Conservation (phyloP, 2,113 vertebrate species). For the Fulmarus glacialis region DNA sequence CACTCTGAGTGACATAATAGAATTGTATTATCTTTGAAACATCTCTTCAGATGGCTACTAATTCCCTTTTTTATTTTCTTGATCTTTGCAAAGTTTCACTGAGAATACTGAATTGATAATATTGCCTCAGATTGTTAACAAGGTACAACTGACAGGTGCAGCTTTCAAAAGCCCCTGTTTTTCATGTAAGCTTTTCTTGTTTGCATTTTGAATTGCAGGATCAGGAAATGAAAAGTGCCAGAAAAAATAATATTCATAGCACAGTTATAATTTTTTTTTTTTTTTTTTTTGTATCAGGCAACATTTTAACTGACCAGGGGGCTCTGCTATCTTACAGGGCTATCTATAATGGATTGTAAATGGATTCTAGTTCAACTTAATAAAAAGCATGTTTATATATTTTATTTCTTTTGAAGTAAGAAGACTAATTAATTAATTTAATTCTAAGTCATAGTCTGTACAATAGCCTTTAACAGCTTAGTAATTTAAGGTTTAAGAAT, state of each 20-base stretch:
- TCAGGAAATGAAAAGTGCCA: conserved; percentile 8
- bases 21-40: conserved; percentile 59
- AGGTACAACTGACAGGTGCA: conserved; percentile 53
- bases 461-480: not conserved
- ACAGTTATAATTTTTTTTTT: conserved; percentile 49
- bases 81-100: conserved; percentile 26
- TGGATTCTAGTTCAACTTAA: not conserved
- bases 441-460: not conserved
- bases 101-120: conserved; percentile 51
- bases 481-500: not conserved
- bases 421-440: not conserved
- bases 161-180: conserved; percentile 54
- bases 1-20: not conserved
- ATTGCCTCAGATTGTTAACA: conserved; percentile 61
- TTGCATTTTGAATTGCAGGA: conserved; percentile 54
- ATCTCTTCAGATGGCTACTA: conserved; percentile 22
- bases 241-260: conserved; percentile 54
- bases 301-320: conserved; percentile 65
- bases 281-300: conserved; percentile 6
- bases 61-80: conserved; percentile 48
- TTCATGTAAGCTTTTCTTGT: conserved; percentile 50
- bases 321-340: conserved; percentile 25
- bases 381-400: not conserved
- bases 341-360: not conserved
- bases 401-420: not conserved